Evolutionary conservation across 2,888 invertebrate genomes (phyloP), one percentile per base, ranked within the genome.

Genomic region (Busseola fusca): DNA sequence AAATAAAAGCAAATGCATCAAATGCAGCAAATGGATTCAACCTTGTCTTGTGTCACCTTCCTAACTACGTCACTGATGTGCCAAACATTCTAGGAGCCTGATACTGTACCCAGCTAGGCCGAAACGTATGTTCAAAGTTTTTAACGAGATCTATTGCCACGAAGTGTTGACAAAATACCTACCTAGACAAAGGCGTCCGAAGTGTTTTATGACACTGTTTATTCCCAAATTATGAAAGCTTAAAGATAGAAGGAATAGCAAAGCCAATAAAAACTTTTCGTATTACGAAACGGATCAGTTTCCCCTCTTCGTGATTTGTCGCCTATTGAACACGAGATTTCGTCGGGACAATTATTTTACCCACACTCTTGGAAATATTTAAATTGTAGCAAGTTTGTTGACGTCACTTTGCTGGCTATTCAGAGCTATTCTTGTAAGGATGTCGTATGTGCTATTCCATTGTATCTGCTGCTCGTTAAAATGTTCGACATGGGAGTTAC

Each of bases 21-120:
- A n/a, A n/a, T n/a, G n/a, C n/a, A n/a, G 58, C 80, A 80, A 87
- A 89, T 87, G 66, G 79, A 85, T 85, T 76, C 72, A 82, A 81
- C 89, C 89, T 90, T 89, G 87, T 83, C 81, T 84, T 75, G 69
- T 80, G 82, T 81, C 81, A 80, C 80, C 78, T 84, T 66, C 37
- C 50, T 65, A 80, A 63, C 76, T 64, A 72, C 63, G 76, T 67
- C 72, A 65, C 60, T 58, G 30, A 56, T 45, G 56, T 63, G 62
- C 57, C 59, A 68, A 65, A 63, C 57, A 57, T 60, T 69, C 67
- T 69, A 66, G 50, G 52, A 68, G 30, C 65, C 67, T 68, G 67
- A 71, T 60, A 67, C 69, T n/a, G 54, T 14, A 18, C n/a, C 25
- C 16, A 59, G 66, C 42, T 72, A 50, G 48, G n/a, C 62, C n/a